A percentile compares a stretch with the other conserved stretches of the same genome.
phyloP scores from a whole-genome alignment of 2,888 invertebrate species.

The Monochamus alternatus region DNA sequence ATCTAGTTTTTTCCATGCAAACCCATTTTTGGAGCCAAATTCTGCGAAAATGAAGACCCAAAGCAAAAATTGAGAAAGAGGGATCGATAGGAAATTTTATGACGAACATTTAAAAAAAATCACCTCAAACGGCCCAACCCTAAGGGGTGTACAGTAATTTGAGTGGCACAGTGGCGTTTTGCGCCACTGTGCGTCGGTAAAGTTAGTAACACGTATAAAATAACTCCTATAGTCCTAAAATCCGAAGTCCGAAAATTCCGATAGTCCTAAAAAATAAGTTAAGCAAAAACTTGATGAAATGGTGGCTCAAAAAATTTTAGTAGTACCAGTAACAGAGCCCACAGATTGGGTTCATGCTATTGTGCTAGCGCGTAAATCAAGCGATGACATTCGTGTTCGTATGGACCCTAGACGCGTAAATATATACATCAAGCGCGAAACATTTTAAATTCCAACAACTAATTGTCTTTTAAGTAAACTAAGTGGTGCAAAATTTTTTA shows the following conservation, averaged over 20 bases:
- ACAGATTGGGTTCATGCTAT: constrained; percentile 38
- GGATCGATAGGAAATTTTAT: no score
- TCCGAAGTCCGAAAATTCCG: constrained; percentile 32
- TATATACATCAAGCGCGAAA: constrained; percentile 25
- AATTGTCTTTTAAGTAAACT: constrained; percentile 23
- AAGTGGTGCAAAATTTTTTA: constrained; percentile 10
- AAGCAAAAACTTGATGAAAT: constrained; percentile 34
- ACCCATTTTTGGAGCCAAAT: no score
- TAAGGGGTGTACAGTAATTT: no score
- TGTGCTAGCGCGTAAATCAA: constrained; percentile 31
- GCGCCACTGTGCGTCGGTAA: no score
- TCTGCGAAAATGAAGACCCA: no score
- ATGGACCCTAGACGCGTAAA: constrained; percentile 36
- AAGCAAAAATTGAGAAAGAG: no score
- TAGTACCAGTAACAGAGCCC: constrained; percentile 29
- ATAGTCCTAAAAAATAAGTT: constrained; percentile 16
- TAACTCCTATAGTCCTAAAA: constrained; percentile 9
- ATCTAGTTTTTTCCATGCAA: no score
- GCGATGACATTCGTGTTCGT: constrained; percentile 29
- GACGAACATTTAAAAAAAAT: no score
- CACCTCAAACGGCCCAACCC: no score
- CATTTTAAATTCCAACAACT: constrained; percentile 33
- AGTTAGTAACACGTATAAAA: constrained; percentile 1
- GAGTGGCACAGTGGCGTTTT: no score
- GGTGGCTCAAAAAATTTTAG: constrained; percentile 24